These are phyloP conservation scores for Margaritifera margaritifera DNA, from an alignment of 2,888 invertebrate genomes.

Conservation along the genomic window DNA sequence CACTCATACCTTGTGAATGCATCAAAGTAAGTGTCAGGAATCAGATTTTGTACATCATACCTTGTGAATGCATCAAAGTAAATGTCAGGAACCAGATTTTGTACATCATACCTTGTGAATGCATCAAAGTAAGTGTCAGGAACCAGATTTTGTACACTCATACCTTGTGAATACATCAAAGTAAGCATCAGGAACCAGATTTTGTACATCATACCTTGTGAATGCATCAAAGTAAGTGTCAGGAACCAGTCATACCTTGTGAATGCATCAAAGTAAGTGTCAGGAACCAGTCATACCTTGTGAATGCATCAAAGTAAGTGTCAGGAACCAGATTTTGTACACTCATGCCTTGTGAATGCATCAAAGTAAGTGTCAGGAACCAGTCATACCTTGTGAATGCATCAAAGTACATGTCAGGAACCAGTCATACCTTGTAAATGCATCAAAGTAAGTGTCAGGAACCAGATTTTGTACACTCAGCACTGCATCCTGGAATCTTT, in stretches of 20 bases:
- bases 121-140: constrained; percentile 81
- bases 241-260: constrained; percentile 84
- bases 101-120: constrained; percentile 86
- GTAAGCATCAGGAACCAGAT: constrained; percentile 82
- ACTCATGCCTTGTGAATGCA: constrained; percentile 82
- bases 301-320: constrained; percentile 81
- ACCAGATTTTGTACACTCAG: constrained; percentile 82
- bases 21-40: constrained; percentile 81
- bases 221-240: constrained; percentile 83
- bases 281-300: constrained; percentile 82
- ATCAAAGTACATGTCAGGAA: neutral
- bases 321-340: constrained; percentile 84
- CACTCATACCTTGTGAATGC: constrained; percentile 83
- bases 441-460: constrained; percentile 80
- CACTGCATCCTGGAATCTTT: constrained; percentile 77
- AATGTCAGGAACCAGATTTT: constrained; percentile 82
- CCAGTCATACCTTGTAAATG: constrained; percentile 81
- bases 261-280: constrained; percentile 81
- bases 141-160: constrained; percentile 82
- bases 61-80: constrained; percentile 83
- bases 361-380: constrained; percentile 80
- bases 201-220: constrained; percentile 84
- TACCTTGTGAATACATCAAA: constrained; percentile 85
- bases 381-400: constrained; percentile 71
- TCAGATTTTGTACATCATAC: constrained; percentile 81